Evolutionary conservation across 2,797 vertebrate genomes (phyloP).

Genomic region (Coracias cyanogaster): DNA sequence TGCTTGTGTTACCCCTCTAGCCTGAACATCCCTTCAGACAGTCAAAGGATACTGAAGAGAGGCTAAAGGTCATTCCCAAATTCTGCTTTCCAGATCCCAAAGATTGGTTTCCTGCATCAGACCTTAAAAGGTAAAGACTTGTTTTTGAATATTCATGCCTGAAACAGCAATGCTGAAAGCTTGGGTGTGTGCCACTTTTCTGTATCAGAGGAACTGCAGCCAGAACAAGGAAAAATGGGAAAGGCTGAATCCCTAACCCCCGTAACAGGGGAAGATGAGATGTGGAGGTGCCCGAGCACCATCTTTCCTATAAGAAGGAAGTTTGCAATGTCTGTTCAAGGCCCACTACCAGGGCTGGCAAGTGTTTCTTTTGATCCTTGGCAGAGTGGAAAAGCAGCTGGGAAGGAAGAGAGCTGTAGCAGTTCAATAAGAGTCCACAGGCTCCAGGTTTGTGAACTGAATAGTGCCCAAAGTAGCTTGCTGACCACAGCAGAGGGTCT

Average conservation of each 20-base stretch:
- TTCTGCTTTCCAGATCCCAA: constrained; percentile 97
- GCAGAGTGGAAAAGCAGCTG: background rate
- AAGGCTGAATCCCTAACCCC: background rate
- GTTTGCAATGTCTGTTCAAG: background rate
- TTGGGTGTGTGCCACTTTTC: background rate
- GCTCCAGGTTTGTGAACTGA: background rate
- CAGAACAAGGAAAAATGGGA: background rate
- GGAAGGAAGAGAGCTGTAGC: background rate
- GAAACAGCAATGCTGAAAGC: background rate
- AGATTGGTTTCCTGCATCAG: constrained; percentile 91
- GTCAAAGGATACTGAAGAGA: constrained; percentile 93
- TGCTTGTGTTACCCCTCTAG: constrained; percentile 75
- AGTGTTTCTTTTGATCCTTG: background rate
- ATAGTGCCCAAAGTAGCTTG: background rate
- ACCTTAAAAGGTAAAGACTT: constrained; percentile 86
- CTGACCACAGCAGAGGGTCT: background rate
- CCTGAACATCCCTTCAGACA: constrained; percentile 90
- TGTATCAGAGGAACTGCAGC: background rate
- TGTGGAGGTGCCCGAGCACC: background rate
- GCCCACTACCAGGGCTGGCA: background rate
- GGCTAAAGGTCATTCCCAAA: constrained; percentile 93
- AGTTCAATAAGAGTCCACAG: background rate
- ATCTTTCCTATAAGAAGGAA: background rate
- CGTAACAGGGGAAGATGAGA: background rate
- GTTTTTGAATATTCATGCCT: background rate